Base-by-base conservation (phyloP, 2,113 vertebrate genomes). In the Gallinago jamesoni region DNA sequence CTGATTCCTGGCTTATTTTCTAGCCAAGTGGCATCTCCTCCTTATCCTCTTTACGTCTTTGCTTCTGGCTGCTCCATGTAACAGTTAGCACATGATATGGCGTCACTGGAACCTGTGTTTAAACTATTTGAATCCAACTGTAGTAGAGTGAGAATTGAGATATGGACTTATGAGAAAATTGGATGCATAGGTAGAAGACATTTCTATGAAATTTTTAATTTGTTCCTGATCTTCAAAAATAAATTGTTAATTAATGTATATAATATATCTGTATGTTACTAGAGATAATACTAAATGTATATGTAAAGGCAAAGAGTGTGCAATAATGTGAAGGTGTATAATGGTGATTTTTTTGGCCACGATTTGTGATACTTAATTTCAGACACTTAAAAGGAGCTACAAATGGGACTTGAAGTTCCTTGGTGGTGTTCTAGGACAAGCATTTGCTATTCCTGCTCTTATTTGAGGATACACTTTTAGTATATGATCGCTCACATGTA, bases 1-100 rank as follows among this genome's bases (percentile, higher is more conserved):
- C 93, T 63, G 74, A 87, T 91, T 93, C 63, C 70, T 83, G 91
- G 55, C 77, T 95, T 24, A 10, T 79, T 89, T 94, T 93, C 63
- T 66, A 86, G 73, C 33, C 41, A 82, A 90, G 86, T 84, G 68
- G 27, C 63, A 37, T 73, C 76, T 87, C 76, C 37, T 93, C 48
- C 19, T 67, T 66, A 74, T 94, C 50, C 55, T 79, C 82, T 62
- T 78, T 80, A 27, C 16, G 30, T 74, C 68, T 84, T 91, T 67
- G 56, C 57, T 95, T 87, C 74, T 0, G 30, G 30, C 85, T 95
- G 91, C 85, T 92, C 62, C 24, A 64, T 60, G 63, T 96, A 87
- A 90, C 56, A 45, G 53, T 77, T 85, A 73, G 17, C 59, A 39
- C 75, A 22, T 22, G 59, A 94, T 35, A 18, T 75, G 64, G 60